phyloP scores from a whole-genome alignment of 30 jellyfish, hydroid and myxozoan genomes.

The Rhopilema esculentum region DNA sequence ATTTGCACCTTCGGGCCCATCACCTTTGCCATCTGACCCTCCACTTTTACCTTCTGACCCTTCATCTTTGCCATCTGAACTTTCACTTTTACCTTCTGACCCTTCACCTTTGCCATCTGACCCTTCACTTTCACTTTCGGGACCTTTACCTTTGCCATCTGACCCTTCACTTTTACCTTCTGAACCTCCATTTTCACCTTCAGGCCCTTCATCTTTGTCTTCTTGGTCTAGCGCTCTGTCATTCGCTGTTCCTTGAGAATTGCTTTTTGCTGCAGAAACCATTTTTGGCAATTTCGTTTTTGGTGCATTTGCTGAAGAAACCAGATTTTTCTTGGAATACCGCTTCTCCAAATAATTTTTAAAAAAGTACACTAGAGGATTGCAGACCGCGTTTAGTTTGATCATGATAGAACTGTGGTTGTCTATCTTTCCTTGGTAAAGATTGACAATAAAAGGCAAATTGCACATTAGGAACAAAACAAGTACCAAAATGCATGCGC shows the following conservation, averaged over 20 bases:
- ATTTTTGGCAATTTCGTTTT: not conserved
- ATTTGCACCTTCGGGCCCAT: not conserved
- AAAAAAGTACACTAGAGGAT: slow-evolving; percentile 51
- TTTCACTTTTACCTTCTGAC: not conserved
- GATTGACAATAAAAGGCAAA: not conserved
- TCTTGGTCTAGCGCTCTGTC: slow-evolving; percentile 4
- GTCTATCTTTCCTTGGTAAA: not conserved
- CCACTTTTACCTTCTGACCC: not conserved
- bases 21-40: not conserved
- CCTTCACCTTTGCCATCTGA: not conserved
- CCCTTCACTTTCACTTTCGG: too few relatives aligned
- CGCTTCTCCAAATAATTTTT: slow-evolving; percentile 28
- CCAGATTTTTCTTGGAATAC: not conserved
- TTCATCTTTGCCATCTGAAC: not conserved
- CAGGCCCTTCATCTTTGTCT: not conserved
- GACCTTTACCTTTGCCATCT: not conserved
- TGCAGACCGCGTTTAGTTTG: not conserved
- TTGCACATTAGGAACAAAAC: not conserved
- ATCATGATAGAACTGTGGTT: not conserved
- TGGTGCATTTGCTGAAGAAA: not conserved
- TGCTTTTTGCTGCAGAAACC: not conserved
- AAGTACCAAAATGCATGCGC: slow-evolving; percentile 15
- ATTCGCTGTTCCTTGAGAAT: too few relatives aligned
- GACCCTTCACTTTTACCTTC: too few relatives aligned
- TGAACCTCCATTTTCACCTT: not conserved